These are phyloP conservation scores for Drosophila fungiperda DNA, from an alignment of 2,888 invertebrate genomes.

Conservation along the genomic window DNA sequence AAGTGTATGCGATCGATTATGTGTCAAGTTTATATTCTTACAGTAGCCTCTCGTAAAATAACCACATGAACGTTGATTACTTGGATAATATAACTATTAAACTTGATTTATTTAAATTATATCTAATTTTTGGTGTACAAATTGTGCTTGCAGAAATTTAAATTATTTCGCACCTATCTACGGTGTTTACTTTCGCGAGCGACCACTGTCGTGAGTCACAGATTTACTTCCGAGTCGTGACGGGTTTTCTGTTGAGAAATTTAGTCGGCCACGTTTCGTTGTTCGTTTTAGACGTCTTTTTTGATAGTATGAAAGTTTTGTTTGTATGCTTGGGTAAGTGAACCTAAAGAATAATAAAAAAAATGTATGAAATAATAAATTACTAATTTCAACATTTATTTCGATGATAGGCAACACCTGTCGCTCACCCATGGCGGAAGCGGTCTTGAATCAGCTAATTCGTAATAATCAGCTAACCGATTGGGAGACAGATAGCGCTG, in stretches of 20 bases:
- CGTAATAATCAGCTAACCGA: conserved; percentile 81
- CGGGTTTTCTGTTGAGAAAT: conserved; percentile 18
- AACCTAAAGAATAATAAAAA: neutral
- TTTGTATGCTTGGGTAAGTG: conserved; percentile 82
- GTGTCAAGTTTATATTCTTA: neutral
- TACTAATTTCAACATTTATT: neutral
- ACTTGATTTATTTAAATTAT: too few species aligned
- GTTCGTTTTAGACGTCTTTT: neutral
- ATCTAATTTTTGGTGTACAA: neutral
- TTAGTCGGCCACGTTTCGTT: neutral
- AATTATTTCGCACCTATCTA: neutral
- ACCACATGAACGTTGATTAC: too few species aligned
- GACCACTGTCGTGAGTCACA: neutral
- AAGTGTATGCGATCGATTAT: neutral
- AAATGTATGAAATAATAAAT: neutral
- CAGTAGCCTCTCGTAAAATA: neutral
- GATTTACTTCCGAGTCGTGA: too few species aligned
- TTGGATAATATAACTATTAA: too few species aligned
- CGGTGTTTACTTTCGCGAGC: neutral
- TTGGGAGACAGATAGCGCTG: conserved; percentile 96
- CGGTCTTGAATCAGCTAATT: conserved; percentile 88
- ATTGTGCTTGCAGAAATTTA: neutral
- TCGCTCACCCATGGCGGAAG: conserved; percentile 97
- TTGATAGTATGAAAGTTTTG: conserved; percentile 69
- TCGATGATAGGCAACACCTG: conserved; percentile 93